Base-by-base conservation (phyloP, 2,113 vertebrate genomes). In the Siniperca knerii region DNA sequence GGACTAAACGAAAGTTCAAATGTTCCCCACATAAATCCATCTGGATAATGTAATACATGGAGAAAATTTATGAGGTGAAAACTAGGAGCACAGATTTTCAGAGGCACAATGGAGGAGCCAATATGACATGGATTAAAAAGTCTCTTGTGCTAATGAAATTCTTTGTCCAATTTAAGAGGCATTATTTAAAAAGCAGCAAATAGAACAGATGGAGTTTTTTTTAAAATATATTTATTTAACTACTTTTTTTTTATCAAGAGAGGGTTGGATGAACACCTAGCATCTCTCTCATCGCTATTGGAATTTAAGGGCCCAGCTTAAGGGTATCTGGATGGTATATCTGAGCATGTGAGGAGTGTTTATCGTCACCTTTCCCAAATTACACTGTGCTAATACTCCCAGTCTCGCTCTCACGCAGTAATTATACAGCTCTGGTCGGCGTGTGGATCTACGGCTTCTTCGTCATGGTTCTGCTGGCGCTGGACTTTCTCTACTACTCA, bases 381-480 rank as follows among this genome's bases (percentile, higher is more conserved):
- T 64, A 77, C 68, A 57, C 62, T 15, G 29, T 60, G 44, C 78
- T 86, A 82, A 87, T 79, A 35, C 65, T 66, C 64, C 21, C 64
- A 21, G 42, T 77, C 70, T 85, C 68, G 84, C 40, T 87, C 60
- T 62, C 46, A 85, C 48, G 2, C 95, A 99, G 98, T 94, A 99
- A 99, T 88, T 99, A 99, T 95, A 98, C 97, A 0, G 98, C 98
- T 0, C 90, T 99, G 88, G 87, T 99, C 13, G 98, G 98, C 6
- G 98, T 99, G 92, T 99, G 98, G 98, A 97, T 99, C 94, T 99
- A 99, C 35, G 98, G 98, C 82, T 98, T 99, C 92, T 98, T 99
- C 66, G 97, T 99, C 91, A 93, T 99, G 93, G 93, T 97, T 87
- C 95, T 99, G 91, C 96, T 99, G 92, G 93, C 97, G 1, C 92